These are phyloP conservation scores for Stegodyphus mimosarum DNA, from an alignment of 1,140 invertebrate genomes.

Conservation along the genomic window DNA sequence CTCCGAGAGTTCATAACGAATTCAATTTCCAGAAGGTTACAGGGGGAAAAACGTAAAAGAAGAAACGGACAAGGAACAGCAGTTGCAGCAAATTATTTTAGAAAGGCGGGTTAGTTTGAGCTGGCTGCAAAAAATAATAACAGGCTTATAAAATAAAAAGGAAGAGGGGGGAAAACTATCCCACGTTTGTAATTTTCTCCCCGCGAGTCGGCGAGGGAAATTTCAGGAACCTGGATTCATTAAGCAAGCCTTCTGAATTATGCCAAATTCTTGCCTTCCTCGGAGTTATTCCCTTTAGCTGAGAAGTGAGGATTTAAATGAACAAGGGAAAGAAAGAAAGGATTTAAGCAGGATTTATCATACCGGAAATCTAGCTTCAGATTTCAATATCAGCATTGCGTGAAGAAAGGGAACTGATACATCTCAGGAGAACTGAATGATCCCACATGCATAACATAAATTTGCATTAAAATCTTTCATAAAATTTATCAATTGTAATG, in stretches of 20 bases:
- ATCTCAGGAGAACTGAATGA: no score
- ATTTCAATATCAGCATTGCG: not conserved
- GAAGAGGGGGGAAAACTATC: not conserved
- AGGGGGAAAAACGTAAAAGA: constrained; percentile 1
- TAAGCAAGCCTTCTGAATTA: constrained; percentile 44
- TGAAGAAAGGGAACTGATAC: no score
- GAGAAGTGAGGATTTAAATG: constrained; percentile 13
- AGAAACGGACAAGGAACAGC: constrained; percentile 11
- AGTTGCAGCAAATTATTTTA: constrained; percentile 51
- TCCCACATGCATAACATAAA: no score
- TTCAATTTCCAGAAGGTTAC: constrained; percentile 50
- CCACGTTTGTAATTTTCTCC: constrained; percentile 52
- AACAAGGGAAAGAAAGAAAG: not conserved
- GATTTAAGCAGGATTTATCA: constrained; percentile 34
- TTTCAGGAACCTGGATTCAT: constrained; percentile 36
- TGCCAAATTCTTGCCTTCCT: constrained; percentile 28
- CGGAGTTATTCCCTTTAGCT: not conserved
- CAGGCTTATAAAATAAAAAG: constrained; percentile 53
- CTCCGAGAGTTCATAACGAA: constrained; percentile 53
- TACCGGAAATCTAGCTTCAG: constrained; percentile 13
- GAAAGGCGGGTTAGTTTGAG: constrained; percentile 24
- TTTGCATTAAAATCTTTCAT: no score
- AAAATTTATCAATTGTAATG: no score
- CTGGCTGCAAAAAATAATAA: constrained; percentile 39
- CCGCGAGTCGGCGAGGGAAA: constrained; percentile 20